Evolutionary conservation across 2,888 invertebrate species (phyloP).

Genomic region (Sinelater perroti): DNA sequence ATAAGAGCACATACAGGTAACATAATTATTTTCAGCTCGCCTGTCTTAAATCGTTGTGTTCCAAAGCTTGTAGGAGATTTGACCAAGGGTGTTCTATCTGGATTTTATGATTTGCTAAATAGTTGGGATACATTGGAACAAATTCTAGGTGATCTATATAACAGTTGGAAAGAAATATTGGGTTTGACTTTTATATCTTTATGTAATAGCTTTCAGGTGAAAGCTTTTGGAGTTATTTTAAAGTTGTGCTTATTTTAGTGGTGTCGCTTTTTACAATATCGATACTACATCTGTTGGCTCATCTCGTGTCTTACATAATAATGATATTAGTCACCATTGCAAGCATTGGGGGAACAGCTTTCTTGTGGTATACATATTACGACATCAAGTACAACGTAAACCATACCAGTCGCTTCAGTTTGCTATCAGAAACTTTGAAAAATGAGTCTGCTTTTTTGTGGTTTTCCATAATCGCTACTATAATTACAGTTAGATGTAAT

Average conservation of each 20-base stretch:
- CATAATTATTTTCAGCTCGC: conserved; percentile 64
- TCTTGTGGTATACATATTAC: conserved; percentile 90
- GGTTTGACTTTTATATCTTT: conserved; percentile 82
- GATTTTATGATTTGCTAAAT: conserved; percentile 84
- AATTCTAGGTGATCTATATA: conserved; percentile 86
- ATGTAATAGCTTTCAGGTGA: conserved; percentile 61
- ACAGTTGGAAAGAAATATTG: conserved; percentile 87
- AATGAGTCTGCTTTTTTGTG: conserved; percentile 88
- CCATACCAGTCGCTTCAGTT: conserved; percentile 60
- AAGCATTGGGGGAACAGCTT: conserved; percentile 78
- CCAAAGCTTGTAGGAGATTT: conserved; percentile 76
- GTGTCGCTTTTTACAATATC: conserved; percentile 84
- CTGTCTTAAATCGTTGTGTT: conserved; percentile 88
- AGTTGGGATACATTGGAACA: conserved; percentile 90
- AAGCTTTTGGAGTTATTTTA: neutral
- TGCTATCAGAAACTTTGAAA: conserved; percentile 79
- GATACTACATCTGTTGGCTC: conserved; percentile 84
- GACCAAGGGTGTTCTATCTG: conserved; percentile 69
- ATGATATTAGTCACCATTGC: conserved; percentile 81
- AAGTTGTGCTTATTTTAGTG: conserved; percentile 64
- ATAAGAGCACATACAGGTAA: neutral
- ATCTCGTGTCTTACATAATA: conserved; percentile 87
- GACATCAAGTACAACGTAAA: conserved; percentile 75
- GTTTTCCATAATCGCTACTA: conserved; percentile 85
- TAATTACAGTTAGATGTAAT: conserved; percentile 77